Conservation (phyloP, 1,140 invertebrate species). For the Radopholus similis region DNA sequence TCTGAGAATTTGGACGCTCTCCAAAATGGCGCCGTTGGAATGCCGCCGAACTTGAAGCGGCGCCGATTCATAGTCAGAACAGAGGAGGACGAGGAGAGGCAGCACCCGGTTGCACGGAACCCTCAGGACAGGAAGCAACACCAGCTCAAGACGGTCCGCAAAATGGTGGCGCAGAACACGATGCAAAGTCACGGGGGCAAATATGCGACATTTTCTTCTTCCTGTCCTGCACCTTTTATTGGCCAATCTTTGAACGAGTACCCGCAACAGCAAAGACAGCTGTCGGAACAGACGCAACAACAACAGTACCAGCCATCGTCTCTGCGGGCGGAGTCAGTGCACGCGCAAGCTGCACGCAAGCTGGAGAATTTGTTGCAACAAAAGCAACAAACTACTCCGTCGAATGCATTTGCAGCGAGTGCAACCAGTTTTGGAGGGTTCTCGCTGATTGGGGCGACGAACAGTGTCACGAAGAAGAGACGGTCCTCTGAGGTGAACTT, state of each 20-base stretch:
- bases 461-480: not conserved
- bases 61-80: conserved; percentile 2
- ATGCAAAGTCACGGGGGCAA: not conserved
- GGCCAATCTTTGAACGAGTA: not conserved
- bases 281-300: not conserved
- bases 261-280: not conserved
- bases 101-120: not conserved
- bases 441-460: not conserved
- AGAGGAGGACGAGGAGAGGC: not conserved
- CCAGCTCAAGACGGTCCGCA: too few relatives aligned
- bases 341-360: conserved; percentile 21
- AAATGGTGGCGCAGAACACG: not conserved
- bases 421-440: not conserved
- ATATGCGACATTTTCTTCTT: not conserved
- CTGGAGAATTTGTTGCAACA: conserved; percentile 27
- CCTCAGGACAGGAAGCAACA: not conserved
- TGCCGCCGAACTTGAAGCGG: conserved; percentile 29
- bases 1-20: conserved; percentile 35
- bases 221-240: not conserved
- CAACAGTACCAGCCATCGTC: not conserved
- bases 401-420: not conserved
- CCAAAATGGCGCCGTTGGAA: conserved; percentile 33
- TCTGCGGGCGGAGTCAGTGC: conserved; percentile 9
- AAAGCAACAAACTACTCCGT: conserved; percentile 2
- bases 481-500: not conserved